These are phyloP conservation scores for Melolontha melolontha DNA, from an alignment of 2,888 invertebrate genomes.

Conservation along the genomic window DNA sequence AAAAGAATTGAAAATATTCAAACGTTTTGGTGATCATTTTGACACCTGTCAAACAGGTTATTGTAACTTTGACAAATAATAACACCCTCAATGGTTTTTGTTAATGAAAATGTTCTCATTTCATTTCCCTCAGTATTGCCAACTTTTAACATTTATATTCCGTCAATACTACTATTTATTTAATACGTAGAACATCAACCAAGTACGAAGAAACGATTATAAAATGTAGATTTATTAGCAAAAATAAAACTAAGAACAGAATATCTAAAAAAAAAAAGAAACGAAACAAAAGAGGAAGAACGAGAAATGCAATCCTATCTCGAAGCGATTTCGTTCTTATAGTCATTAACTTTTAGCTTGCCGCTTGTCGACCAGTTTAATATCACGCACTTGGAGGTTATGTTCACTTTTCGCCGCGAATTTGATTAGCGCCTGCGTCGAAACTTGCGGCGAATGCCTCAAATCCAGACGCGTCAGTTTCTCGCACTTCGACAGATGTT, in stretches of 20 bases:
- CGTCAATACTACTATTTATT: too few relatives aligned
- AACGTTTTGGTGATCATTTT: too few relatives aligned
- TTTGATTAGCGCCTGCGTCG: slow-evolving; percentile 84
- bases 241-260: background rate
- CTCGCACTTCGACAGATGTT: slow-evolving; percentile 83
- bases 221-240: too few relatives aligned
- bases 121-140: too few relatives aligned
- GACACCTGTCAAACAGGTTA: too few relatives aligned
- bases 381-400: slow-evolving; percentile 83
- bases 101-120: too few relatives aligned
- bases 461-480: slow-evolving; percentile 80
- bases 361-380: slow-evolving; percentile 78
- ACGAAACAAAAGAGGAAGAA: slow-evolving; percentile 1
- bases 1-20: too few relatives aligned
- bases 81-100: too few relatives aligned
- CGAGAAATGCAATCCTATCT: background rate
- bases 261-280: background rate
- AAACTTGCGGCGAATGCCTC: slow-evolving; percentile 83
- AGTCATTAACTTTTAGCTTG: slow-evolving; percentile 40
- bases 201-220: too few relatives aligned
- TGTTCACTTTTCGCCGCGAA: slow-evolving; percentile 85
- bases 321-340: background rate
- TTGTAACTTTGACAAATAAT: too few relatives aligned
- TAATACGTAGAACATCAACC: too few relatives aligned
- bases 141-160: too few relatives aligned